A percentile compares a stretch with the other conserved stretches of the same genome.
phyloP scores from a whole-genome alignment of 2,113 vertebrate genomes.

The Hemibagrus wyckioides region DNA sequence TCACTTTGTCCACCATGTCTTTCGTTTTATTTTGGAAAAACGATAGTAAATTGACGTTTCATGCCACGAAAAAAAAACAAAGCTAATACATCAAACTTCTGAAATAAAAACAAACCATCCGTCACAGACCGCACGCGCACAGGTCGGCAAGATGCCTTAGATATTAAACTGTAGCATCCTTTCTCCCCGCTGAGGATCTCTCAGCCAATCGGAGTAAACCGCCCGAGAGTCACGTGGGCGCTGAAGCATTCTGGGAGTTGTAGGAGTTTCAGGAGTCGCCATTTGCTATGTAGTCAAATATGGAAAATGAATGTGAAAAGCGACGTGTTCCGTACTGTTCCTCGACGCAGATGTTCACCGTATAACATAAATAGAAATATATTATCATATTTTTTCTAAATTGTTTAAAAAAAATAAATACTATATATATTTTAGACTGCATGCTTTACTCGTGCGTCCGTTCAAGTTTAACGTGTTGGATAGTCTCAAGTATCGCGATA shows the following conservation, averaged over 20 bases:
- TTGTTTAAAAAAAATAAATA: no score
- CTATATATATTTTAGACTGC: no score
- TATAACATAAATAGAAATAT: not conserved
- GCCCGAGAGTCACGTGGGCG: not conserved
- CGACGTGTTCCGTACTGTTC: not conserved
- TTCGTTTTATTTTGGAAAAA: not conserved
- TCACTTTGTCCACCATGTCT: constrained; percentile 43
- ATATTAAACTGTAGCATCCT: constrained; percentile 18
- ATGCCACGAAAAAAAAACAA: not conserved
- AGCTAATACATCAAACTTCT: not conserved
- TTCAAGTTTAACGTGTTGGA: not conserved
- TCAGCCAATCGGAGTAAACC: constrained; percentile 27
- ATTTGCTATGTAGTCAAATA: not conserved
- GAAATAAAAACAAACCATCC: not conserved
- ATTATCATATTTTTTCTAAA: no score
- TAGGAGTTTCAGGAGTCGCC: not conserved
- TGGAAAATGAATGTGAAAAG: not conserved
- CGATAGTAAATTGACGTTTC: not conserved
- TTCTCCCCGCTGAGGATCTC: not conserved
- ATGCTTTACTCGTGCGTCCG: not conserved
- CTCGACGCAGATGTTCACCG: not conserved
- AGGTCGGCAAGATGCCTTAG: constrained; percentile 20
- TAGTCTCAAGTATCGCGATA: not conserved
- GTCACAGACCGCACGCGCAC: not conserved
- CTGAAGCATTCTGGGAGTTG: constrained; percentile 11